Evolutionary conservation across 2,113 vertebrate genomes (phyloP).

Genomic region (Pseudorasbora parva): DNA sequence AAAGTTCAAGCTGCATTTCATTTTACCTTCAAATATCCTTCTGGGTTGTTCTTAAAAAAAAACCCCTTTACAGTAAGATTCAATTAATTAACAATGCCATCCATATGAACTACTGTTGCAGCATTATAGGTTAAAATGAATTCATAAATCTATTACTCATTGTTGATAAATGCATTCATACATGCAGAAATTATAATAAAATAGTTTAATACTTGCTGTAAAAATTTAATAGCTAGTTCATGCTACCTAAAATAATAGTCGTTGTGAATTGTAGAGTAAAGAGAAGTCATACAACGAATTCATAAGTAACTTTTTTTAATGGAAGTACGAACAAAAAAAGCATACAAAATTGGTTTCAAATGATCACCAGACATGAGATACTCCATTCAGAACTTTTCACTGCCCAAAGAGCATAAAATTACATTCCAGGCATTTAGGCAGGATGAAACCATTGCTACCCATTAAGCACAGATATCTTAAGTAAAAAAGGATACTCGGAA

Average conservation of each 20-base stretch:
- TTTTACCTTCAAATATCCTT: not conserved
- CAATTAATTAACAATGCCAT: not conserved
- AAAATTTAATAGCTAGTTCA: not conserved
- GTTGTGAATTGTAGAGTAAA: not conserved
- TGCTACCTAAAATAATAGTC: not conserved
- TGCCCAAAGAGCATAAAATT: constrained; percentile 30
- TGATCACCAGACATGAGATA: not conserved
- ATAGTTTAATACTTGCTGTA: too few relatives aligned
- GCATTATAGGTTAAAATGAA: not conserved
- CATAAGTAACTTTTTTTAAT: constrained; percentile 38
- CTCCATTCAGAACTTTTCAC: not conserved
- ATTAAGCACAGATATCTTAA: constrained; percentile 25
- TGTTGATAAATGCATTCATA: not conserved
- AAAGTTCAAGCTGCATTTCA: not conserved
- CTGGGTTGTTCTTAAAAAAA: not conserved
- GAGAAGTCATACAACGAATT: not conserved
- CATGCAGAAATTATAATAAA: not conserved
- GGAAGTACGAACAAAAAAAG: constrained; percentile 34
- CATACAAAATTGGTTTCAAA: constrained; percentile 27
- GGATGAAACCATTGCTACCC: not conserved
- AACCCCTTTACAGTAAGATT: not conserved
- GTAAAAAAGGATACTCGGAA: constrained; percentile 1
- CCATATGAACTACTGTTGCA: not conserved
- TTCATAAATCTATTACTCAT: not conserved
- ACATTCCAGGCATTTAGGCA: constrained; percentile 18